A percentile compares a stretch with the other conserved stretches of the same genome.
These are phyloP conservation scores for Sycophila sp. DNA, from an alignment of 1,140 invertebrate species.

Conservation along the genomic window DNA sequence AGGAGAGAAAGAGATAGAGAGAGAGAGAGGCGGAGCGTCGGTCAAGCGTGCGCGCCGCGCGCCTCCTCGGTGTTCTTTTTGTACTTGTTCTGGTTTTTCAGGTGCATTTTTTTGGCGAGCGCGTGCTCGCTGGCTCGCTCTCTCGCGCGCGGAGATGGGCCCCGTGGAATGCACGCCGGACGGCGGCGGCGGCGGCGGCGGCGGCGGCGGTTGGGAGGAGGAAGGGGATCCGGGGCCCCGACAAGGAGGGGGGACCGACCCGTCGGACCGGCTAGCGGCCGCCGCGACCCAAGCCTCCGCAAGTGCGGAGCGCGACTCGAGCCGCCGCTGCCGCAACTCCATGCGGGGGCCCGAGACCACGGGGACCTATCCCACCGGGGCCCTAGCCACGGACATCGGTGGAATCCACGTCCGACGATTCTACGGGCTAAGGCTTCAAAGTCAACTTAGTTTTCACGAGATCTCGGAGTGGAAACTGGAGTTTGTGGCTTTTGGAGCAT, in stretches of 20 bases:
- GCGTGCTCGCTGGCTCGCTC: constrained; percentile 46
- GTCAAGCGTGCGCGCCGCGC: constrained; percentile 24
- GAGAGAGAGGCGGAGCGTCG: background rate
- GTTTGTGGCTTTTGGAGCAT: no score
- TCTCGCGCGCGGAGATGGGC: constrained; percentile 41
- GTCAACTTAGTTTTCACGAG: no score
- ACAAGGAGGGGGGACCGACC: constrained; percentile 47
- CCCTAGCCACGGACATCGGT: no score
- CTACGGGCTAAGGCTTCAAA: no score
- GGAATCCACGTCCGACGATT: no score
- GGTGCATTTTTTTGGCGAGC: constrained; percentile 53
- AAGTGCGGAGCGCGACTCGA: background rate
- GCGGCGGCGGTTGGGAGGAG: constrained; percentile 38
- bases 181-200: constrained; percentile 42
- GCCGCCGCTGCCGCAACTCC: background rate
- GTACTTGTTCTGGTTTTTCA: constrained; percentile 54
- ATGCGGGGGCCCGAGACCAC: constrained; percentile 25
- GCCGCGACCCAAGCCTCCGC: background rate
- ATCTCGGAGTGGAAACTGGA: no score
- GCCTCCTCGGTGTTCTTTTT: constrained; percentile 41
- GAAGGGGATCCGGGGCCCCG: constrained; percentile 41
- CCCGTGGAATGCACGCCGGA: constrained; percentile 47
- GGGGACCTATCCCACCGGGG: constrained; percentile 42
- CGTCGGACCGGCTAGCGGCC: constrained; percentile 54
- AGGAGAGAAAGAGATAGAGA: background rate